phyloP scores from a whole-genome alignment of 2,797 vertebrate species.

The Gymnopithys bicolor region DNA sequence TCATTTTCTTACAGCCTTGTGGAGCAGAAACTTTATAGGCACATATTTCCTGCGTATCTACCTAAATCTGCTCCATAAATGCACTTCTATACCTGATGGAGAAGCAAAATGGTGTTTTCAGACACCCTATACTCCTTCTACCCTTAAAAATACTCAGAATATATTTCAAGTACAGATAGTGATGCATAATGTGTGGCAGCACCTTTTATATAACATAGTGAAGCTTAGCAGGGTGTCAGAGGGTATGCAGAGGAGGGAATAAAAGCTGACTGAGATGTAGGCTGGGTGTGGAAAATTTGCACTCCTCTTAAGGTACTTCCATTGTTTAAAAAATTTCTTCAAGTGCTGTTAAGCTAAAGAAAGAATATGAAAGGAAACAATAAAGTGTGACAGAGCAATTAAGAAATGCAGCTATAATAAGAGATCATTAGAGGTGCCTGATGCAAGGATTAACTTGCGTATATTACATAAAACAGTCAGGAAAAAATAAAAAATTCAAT shows the following conservation, averaged over 20 bases:
- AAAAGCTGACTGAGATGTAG: background rate
- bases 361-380: background rate
- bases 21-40: background rate
- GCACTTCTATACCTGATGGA: background rate
- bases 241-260: background rate
- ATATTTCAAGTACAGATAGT: background rate
- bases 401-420: background rate
- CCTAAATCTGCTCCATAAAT: background rate
- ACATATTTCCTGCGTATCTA: background rate
- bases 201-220: background rate
- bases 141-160: background rate
- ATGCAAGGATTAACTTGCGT: background rate
- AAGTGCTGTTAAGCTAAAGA: background rate
- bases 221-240: background rate
- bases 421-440: background rate
- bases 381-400: background rate
- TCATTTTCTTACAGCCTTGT: background rate
- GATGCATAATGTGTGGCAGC: background rate
- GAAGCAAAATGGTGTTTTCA: background rate
- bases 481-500: background rate
- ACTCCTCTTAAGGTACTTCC: background rate
- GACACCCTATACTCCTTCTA: background rate
- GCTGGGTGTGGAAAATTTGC: background rate
- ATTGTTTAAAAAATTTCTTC: background rate
- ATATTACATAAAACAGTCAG: background rate